Evolutionary conservation across 2,113 vertebrate species (phyloP).

Genomic region (Pedionomus torquatus): DNA sequence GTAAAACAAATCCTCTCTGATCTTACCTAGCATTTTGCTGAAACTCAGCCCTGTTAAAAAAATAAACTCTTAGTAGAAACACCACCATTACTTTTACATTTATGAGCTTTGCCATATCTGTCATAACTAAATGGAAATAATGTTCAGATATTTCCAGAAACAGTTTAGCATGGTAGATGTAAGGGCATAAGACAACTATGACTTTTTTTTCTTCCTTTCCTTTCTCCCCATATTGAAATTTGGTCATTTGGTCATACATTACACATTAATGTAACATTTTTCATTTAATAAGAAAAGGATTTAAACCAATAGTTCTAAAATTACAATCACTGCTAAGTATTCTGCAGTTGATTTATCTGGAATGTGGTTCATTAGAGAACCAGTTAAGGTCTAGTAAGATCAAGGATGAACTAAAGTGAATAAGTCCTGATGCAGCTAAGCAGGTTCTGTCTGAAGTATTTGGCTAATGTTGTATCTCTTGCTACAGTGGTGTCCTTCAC

Average conservation of each 20-base stretch:
- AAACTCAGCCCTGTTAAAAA: not conserved
- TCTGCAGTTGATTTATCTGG: not conserved
- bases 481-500: not conserved
- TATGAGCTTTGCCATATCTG: not conserved
- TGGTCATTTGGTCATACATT: not conserved
- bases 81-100: not conserved
- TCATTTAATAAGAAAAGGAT: not conserved
- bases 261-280: not conserved
- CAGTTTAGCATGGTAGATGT: not conserved
- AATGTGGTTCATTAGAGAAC: not conserved
- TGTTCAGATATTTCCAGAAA: not conserved
- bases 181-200: not conserved
- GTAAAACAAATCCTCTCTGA: not conserved
- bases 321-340: not conserved
- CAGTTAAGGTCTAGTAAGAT: not conserved
- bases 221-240: not conserved
- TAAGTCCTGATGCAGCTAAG: not conserved
- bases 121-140: not conserved
- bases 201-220: not conserved
- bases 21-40: not conserved
- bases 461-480: not conserved
- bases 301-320: not conserved
- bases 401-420: not conserved
- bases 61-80: not conserved
- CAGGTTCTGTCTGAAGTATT: not conserved